These are phyloP conservation scores for Sycophaga agraensis DNA, from an alignment of 1,140 invertebrate genomes.

Conservation along the genomic window DNA sequence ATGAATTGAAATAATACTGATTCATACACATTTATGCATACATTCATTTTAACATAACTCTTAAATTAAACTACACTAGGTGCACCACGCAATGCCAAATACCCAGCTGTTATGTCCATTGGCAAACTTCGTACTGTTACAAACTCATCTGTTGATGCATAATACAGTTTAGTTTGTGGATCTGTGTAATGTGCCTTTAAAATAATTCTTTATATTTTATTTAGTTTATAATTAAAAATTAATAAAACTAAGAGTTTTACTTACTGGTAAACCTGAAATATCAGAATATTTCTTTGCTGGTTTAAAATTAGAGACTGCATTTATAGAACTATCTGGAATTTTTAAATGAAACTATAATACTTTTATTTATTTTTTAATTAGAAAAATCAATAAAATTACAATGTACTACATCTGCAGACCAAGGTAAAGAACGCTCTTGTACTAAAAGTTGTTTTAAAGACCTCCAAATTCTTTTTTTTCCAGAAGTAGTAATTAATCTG, in stretches of 20 bases:
- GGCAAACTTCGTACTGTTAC: constrained; percentile 78
- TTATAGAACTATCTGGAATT: constrained; percentile 75
- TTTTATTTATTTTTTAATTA: background rate
- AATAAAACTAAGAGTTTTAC: no score
- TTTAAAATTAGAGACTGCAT: constrained; percentile 86
- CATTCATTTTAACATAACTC: no score
- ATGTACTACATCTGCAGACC: constrained; percentile 68
- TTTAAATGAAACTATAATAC: constrained; percentile 25
- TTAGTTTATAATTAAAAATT: background rate
- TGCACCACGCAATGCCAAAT: constrained; percentile 81
- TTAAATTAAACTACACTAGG: constrained; percentile 77
- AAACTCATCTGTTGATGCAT: constrained; percentile 83
- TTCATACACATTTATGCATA: no score
- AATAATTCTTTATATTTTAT: constrained; percentile 27
- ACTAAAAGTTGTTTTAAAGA: constrained; percentile 78
- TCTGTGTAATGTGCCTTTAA: constrained; percentile 82
- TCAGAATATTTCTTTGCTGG: constrained; percentile 93
- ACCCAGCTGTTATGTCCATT: constrained; percentile 88
- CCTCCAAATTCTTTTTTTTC: constrained; percentile 75
- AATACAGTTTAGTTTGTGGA: constrained; percentile 85
- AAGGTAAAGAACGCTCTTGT: constrained; percentile 70
- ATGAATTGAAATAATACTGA: no score
- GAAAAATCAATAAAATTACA: constrained; percentile 58
- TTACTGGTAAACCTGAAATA: constrained; percentile 79
- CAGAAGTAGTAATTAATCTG: constrained; percentile 53